Evolutionary conservation across 2,113 vertebrate species (phyloP).

Genomic region (Poicephalus meyeri): DNA sequence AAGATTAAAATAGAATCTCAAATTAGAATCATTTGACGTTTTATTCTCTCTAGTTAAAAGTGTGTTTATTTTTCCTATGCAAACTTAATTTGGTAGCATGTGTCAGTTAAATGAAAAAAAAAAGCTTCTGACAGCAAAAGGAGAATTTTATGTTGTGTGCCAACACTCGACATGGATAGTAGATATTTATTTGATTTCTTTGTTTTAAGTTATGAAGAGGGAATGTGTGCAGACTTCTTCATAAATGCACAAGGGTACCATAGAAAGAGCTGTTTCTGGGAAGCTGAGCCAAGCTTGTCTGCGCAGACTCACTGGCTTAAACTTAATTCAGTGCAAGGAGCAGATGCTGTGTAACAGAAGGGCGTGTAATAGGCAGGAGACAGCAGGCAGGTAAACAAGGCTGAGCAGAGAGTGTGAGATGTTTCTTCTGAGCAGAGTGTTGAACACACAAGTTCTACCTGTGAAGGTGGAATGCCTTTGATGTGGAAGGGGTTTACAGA

Average conservation of each 20-base stretch:
- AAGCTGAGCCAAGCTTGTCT: slow-evolving; percentile 4
- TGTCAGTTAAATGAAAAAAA: neutral
- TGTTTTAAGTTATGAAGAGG: neutral
- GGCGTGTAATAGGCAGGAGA: neutral
- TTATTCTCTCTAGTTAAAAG: neutral
- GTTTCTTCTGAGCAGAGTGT: neutral
- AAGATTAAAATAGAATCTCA: neutral
- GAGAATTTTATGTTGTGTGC: neutral
- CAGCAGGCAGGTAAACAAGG: neutral
- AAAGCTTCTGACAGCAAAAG: neutral
- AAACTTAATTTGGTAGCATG: neutral
- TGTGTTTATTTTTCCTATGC: neutral
- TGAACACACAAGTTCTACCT: neutral
- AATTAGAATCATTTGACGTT: neutral
- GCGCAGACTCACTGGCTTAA: neutral
- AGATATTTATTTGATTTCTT: neutral
- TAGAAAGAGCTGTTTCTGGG: neutral
- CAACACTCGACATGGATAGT: neutral
- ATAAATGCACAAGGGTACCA: neutral
- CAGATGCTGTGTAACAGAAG: neutral
- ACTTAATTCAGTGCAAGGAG: neutral
- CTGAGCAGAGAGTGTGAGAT: neutral
- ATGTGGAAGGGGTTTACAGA: neutral
- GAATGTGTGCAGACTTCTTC: neutral
- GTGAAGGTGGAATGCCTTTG: neutral